Conservation (phyloP, 2,113 vertebrate genomes). For the Calidris pygmaea region DNA sequence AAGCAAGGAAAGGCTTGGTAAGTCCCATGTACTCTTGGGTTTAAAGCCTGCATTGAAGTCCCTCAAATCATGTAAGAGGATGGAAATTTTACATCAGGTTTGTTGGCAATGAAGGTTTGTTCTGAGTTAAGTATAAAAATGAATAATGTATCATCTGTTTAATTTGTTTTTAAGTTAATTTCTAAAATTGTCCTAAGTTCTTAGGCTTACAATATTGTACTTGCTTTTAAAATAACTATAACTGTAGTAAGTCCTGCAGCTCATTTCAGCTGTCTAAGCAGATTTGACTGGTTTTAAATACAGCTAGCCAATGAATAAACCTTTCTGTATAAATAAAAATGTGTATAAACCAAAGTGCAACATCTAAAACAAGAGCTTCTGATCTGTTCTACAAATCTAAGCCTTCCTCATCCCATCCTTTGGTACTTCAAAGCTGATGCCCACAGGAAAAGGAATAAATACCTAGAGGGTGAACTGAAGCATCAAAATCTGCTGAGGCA, state of each 20-base stretch:
- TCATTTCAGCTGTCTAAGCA: background rate
- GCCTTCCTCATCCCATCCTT: background rate
- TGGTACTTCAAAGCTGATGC: constrained; percentile 16
- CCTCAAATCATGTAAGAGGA: background rate
- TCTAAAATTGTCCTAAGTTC: background rate
- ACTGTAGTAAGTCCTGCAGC: background rate
- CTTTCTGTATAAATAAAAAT: background rate
- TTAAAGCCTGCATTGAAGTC: background rate
- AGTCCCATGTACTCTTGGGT: background rate
- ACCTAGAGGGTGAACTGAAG: background rate
- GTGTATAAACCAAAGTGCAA: background rate
- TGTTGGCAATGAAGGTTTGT: background rate
- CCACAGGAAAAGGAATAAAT: constrained; percentile 2
- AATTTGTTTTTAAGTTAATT: background rate
- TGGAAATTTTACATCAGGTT: background rate
- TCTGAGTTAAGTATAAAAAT: background rate
- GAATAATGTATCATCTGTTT: background rate
- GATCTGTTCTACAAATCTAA: background rate
- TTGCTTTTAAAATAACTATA: background rate
- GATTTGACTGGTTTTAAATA: background rate
- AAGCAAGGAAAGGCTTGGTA: background rate
- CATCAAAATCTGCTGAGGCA: background rate
- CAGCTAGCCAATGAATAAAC: background rate
- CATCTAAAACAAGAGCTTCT: background rate
- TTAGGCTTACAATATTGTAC: background rate